A percentile compares a stretch with the other conserved stretches of the same genome.
These are phyloP conservation scores for Macropus fuliginosus DNA, from an alignment of 2,797 vertebrate species.

Conservation along the genomic window DNA sequence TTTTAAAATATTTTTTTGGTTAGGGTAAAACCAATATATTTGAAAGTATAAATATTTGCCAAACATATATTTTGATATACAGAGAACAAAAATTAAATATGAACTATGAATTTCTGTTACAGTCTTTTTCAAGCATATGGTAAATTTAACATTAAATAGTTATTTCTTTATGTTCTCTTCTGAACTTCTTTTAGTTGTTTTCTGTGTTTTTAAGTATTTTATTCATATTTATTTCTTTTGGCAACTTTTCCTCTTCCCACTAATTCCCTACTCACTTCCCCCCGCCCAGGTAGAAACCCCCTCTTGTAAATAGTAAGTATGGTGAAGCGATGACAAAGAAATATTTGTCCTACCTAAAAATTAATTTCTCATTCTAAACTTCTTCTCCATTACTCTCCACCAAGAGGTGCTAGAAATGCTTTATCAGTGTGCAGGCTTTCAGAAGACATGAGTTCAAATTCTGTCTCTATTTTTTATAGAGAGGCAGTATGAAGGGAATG, in stretches of 20 bases:
- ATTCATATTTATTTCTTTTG: neutral
- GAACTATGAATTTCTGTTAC: neutral
- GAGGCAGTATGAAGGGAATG: neutral
- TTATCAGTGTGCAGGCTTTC: neutral
- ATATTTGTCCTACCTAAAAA: neutral
- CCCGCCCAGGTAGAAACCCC: neutral
- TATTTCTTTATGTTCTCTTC: neutral
- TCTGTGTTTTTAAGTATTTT: neutral
- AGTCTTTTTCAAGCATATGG: neutral
- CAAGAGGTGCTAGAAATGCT: neutral
- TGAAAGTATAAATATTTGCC: neutral
- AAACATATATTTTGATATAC: neutral
- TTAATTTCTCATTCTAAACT: neutral
- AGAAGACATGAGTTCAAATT: neutral
- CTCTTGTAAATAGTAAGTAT: neutral
- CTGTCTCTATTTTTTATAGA: neutral
- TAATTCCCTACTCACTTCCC: neutral
- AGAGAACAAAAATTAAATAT: neutral
- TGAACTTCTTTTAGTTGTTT: neutral
- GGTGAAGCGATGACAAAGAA: too few relatives aligned
- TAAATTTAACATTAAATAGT: neutral
- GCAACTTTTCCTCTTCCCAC: neutral
- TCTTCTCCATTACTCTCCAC: neutral
- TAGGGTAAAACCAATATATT: neutral
- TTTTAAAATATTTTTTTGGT: neutral